Evolutionary conservation across 2,888 invertebrate genomes (phyloP), one percentile per base, ranked within the genome.

Genomic region (Xestia ashworthii): DNA sequence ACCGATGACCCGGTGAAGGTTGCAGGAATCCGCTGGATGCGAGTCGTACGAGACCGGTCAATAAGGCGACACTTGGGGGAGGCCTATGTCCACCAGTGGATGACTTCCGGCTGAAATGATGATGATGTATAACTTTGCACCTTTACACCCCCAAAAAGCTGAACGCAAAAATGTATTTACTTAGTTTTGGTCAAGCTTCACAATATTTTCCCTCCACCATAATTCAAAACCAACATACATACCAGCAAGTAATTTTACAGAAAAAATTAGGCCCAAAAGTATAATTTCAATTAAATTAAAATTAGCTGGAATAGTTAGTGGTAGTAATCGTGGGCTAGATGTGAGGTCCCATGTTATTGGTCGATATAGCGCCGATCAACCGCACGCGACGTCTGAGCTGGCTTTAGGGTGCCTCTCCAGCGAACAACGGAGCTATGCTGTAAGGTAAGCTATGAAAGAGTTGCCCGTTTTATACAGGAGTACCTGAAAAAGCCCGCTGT

Each of bases 211-310:
- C 5, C 3, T 32, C 0, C 53, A 55, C 16, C 5, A 41, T 53
- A 53, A 38, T 1, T 64, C 32, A 41, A 44, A 66, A 41, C 14
- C n/a, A 69, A 69, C 44, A 19, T 25, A 58, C 62, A 62, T 73
- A 73, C 46, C 48, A 70, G 80, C 74, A 73, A 80, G 68, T 41
- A 74, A 70, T 82, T 82, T 25, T 9, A 62, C 32, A n/a, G 4
- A 71, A 70, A 68, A 82, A 77, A 83, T 60, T 65, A 74, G 38
- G n/a, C 55, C 67, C 9, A 60, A 71, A 74, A 76, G 44, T 62
- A 58, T 77, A 64, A 81, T 79, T 85, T 83, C 79, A 87, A 87
- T 88, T 84, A 87, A 84, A 84, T 87, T 87, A 68, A 82, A 80
- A 88, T 87, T 81, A 84, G 76, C 60, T 81, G 69, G 67, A 81